A percentile compares a stretch with the other conserved stretches of the same genome.
Evolutionary conservation across 53 echinoderm and acorn worm species (phyloP).

Genomic region (Stichopus horrens): DNA sequence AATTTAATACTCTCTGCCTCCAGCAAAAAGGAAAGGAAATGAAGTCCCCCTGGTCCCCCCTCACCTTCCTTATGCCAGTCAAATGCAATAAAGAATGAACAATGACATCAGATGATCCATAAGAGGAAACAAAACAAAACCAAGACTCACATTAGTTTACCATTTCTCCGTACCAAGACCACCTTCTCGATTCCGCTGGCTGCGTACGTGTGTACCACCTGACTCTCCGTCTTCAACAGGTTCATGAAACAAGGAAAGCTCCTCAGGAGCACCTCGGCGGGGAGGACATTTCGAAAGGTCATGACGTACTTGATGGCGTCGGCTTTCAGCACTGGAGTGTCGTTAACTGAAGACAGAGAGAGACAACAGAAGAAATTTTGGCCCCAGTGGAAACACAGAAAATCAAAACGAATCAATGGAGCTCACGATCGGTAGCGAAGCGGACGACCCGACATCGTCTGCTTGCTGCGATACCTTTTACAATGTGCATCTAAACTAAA

Average conservation of each 20-base stretch:
- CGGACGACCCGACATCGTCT: too few relatives aligned
- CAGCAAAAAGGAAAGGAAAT: too few relatives aligned
- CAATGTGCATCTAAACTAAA: too few relatives aligned
- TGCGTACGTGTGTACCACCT: conserved; percentile 93
- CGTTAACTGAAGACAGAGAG: conserved; percentile 58
- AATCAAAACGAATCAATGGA: too few relatives aligned
- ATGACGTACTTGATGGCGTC: conserved; percentile 94
- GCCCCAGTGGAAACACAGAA: too few relatives aligned
- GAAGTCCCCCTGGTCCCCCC: too few relatives aligned
- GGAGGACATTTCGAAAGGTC: conserved; percentile 81
- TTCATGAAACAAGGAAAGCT: conserved; percentile 70
- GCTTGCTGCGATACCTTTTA: too few relatives aligned
- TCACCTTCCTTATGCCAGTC: not conserved
- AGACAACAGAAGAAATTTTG: too few relatives aligned
- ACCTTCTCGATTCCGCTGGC: conserved; percentile 81
- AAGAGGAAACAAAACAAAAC: not conserved
- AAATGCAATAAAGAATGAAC: not conserved
- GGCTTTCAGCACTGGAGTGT: conserved; percentile 86
- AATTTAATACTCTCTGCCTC: too few relatives aligned
- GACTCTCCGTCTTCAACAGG: conserved; percentile 78
- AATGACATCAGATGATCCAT: not conserved
- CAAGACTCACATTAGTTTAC: conserved; percentile 68
- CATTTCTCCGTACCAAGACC: conserved; percentile 55
- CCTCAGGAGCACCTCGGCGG: conserved; percentile 59
- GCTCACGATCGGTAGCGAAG: too few relatives aligned